A percentile compares a stretch with the other conserved stretches of the same genome.
phyloP scores from a whole-genome alignment of 37 sponge, comb jelly and placozoan species.

The Haliclona indistincta region DNA sequence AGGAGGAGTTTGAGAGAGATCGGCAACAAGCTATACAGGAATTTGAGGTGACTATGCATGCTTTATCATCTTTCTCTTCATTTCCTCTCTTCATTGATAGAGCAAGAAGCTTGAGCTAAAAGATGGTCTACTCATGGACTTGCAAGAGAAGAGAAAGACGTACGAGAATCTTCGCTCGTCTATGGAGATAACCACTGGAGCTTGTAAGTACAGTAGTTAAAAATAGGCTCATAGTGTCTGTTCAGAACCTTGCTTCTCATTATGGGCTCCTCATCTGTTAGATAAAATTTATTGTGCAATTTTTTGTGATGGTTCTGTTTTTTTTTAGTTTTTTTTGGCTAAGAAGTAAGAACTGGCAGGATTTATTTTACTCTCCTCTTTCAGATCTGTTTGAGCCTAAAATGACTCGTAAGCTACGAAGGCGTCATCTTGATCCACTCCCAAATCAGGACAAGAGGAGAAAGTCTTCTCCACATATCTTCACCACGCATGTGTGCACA shows the following conservation, averaged over 20 bases:
- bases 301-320: too few species aligned
- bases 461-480: conserved; percentile 49
- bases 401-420: conserved; percentile 71
- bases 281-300: too few species aligned
- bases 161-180: conserved; percentile 39
- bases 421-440: conserved; percentile 62
- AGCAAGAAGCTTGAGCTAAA: conserved; percentile 70
- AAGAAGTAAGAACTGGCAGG: not conserved
- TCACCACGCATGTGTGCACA: not conserved
- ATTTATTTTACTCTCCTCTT: not conserved
- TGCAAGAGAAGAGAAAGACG: conserved; percentile 73
- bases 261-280: too few species aligned
- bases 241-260: too few species aligned
- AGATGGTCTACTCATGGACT: conserved; percentile 60
- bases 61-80: not conserved
- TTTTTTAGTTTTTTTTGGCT: too few species aligned
- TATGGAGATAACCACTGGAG: conserved; percentile 58
- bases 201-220: conserved; percentile 5
- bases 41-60: conserved; percentile 38
- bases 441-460: conserved; percentile 70
- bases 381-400: conserved; percentile 57
- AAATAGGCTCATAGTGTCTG: too few species aligned
- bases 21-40: conserved; percentile 48
- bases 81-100: not conserved
- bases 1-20: conserved; percentile 73